Percentiles rank a stretch among this genome's conserved stretches.
Conservation (phyloP, 1,140 invertebrate species). For the Mycetomoellerius zeteki region DNA sequence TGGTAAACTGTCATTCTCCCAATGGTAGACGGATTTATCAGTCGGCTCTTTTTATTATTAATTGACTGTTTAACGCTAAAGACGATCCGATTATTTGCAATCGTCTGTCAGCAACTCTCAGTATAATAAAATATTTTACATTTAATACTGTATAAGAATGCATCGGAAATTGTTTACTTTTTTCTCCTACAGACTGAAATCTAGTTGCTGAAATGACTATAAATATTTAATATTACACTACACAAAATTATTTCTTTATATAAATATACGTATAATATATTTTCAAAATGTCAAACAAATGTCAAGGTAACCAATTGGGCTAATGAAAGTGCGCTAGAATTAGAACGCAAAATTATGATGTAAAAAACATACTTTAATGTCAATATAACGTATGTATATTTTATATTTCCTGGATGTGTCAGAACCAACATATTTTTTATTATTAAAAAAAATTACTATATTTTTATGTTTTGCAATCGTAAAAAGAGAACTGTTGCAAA, state of each 20-base stretch:
- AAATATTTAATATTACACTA: constrained; percentile 11
- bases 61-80: constrained; percentile 3
- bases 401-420: neutral
- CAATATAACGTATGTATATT: neutral
- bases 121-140: neutral
- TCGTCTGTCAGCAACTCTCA: neutral
- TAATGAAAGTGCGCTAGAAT: too few relatives aligned
- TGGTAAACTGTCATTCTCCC: constrained; percentile 1
- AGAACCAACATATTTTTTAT: neutral
- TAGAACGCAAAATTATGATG: too few relatives aligned
- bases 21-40: constrained; percentile 18
- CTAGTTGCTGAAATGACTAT: neutral
- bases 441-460: neutral
- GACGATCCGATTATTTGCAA: neutral
- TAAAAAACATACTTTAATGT: too few relatives aligned
- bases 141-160: neutral
- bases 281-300: too few relatives aligned
- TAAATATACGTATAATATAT: too few relatives aligned
- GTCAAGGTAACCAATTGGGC: too few relatives aligned
- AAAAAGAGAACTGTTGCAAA: neutral
- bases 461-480: neutral
- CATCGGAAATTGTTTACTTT: neutral
- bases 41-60: constrained; percentile 1
- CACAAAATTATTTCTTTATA: neutral
- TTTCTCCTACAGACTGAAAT: neutral